These are phyloP conservation scores for Volucella inanis DNA, from an alignment of 2,888 invertebrate genomes.

Conservation along the genomic window DNA sequence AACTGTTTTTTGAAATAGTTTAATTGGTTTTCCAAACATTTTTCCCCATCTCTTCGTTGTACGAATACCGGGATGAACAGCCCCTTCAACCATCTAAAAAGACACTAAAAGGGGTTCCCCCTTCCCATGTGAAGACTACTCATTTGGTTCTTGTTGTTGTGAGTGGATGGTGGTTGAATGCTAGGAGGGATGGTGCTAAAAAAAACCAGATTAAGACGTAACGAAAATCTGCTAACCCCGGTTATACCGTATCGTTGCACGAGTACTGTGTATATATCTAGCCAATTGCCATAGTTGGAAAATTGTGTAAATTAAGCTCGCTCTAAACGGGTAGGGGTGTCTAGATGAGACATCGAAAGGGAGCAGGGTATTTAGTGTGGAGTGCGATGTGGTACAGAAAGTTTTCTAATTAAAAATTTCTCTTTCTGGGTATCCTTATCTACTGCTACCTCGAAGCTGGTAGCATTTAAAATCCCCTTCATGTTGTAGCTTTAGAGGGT, in stretches of 20 bases:
- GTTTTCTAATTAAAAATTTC: conserved; percentile 73
- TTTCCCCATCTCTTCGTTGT: not conserved
- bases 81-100: not conserved
- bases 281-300: conserved; percentile 32
- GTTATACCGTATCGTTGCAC: conserved; percentile 26
- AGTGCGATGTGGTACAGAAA: conserved; percentile 65
- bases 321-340: conserved; percentile 10
- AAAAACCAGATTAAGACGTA: conserved; percentile 60
- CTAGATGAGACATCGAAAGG: not conserved
- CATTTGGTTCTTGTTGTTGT: not conserved
- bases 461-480: not conserved
- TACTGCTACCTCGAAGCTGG: conserved; percentile 1
- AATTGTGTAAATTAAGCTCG: conserved; percentile 68
- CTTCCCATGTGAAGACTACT: not conserved
- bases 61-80: too few relatives aligned
- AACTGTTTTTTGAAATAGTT: conserved; percentile 68
- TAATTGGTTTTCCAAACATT: conserved; percentile 63
- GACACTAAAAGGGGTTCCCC: not conserved
- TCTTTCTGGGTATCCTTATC: conserved; percentile 57
- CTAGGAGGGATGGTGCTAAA: conserved; percentile 17
- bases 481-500: not conserved
- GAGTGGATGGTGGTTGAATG: not conserved
- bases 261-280: conserved; percentile 17
- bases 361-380: conserved; percentile 40
- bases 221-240: conserved; percentile 53